phyloP scores from a whole-genome alignment of 1,140 invertebrate species.

The Drosophila sproati region DNA sequence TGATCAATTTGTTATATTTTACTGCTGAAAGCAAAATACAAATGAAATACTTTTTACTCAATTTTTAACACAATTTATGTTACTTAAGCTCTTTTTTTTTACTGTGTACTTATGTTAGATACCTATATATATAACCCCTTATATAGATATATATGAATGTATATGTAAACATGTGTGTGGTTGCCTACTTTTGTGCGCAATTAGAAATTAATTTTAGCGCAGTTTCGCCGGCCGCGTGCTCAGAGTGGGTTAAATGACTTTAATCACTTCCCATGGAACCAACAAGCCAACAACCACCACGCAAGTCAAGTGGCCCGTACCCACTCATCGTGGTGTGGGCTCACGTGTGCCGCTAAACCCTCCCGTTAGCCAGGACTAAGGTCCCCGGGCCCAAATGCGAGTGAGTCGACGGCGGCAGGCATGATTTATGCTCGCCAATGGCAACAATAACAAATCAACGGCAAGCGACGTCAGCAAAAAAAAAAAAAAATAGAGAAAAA shows the following conservation, averaged over 20 bases:
- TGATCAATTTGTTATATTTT: too few species aligned
- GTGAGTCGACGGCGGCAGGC: constrained; percentile 10
- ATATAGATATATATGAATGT: constrained; percentile 13
- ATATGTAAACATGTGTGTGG: constrained; percentile 3
- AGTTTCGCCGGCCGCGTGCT: constrained; percentile 40
- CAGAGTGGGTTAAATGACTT: constrained; percentile 81
- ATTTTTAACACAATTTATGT: too few species aligned
- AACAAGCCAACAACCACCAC: constrained; percentile 26
- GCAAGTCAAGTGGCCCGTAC: constrained; percentile 43
- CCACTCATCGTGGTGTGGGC: constrained; percentile 26
- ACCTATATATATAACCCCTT: constrained; percentile 11
- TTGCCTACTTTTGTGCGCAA: constrained; percentile 78
- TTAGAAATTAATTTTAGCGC: constrained; percentile 78
- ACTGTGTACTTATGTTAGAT: not conserved
- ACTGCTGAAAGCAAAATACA: too few species aligned
- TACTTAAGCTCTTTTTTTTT: too few species aligned
- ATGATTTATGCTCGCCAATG: constrained; percentile 76
- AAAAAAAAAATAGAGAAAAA: constrained; percentile 39
- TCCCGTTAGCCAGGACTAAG: not conserved
- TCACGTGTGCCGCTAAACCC: constrained; percentile 29
- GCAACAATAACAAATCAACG: constrained; percentile 82
- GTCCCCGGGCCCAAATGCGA: not conserved
- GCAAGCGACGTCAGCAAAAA: constrained; percentile 48
- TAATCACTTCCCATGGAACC: constrained; percentile 77
- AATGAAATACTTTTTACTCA: too few species aligned